Base-by-base conservation (phyloP, 2,797 vertebrate species). In the Melanotaenia maccullochi region DNA sequence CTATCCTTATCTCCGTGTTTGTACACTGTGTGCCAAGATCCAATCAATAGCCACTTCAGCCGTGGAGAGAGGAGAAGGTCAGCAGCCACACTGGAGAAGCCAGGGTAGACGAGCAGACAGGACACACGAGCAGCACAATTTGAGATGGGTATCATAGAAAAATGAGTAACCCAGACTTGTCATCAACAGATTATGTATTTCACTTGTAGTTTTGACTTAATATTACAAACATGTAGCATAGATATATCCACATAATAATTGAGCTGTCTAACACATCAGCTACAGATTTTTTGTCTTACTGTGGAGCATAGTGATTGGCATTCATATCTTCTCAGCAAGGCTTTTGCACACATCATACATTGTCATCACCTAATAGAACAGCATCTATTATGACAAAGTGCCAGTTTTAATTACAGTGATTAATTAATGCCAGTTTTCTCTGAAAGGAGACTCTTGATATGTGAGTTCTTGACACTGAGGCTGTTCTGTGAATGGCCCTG, bases 11-110 rank as follows among this genome's bases (percentile, higher is more conserved):
- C 93, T 91, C 89, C 76, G 85, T 94, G 93, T 94, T 94, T 95
- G 92, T 94, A 94, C 94, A 94, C 93, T 83, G 82, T 89, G 89
- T 94, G 94, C 93, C 93, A 93, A 94, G 93, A 95, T 95, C 91
- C 92, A 93, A 95, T 95, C 94, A 94, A 94, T 94, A 94, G 92
- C 91, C 89, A 92, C 90, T 93, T 90, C 91, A 90, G 89, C 91
- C 90, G 78, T 90, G 91, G 90, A 92, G 92, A 94, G 93, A 93
- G 91, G 89, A 93, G 94, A 95, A 95, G 93, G 94, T 95, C 94
- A 94, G 90, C 89, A 92, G 87, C 89, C 88, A 84, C 83, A 87
- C 73, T 73, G 57, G 77, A 89, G 82, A 66, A 82, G 70, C 81
- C 40, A 28, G 79, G 79, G 75, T 32, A 56, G 81, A 86, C 77